Percentiles rank a stretch among this genome's conserved stretches.
Conservation (phyloP, 2,888 invertebrate species). For the Lycaena phlaeas region DNA sequence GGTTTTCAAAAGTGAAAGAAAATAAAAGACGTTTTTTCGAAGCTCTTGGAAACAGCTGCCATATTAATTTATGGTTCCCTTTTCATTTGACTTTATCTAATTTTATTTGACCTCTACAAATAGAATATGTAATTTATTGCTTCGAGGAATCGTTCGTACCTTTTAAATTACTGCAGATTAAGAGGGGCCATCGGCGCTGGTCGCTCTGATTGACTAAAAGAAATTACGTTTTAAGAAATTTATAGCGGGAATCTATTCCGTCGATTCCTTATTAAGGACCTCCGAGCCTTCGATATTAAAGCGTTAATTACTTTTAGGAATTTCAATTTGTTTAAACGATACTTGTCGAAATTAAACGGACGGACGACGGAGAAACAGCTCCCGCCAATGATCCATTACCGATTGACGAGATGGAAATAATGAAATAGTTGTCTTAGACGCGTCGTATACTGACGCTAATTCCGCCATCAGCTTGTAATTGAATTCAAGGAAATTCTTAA, state of each 20-base stretch:
- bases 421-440: too few relatives aligned
- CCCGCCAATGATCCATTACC: not conserved
- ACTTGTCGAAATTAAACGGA: not conserved
- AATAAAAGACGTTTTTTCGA: not conserved
- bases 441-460: too few relatives aligned
- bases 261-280: not conserved
- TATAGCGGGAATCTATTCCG: not conserved
- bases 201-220: not conserved
- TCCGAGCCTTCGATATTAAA: not conserved
- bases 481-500: too few relatives aligned
- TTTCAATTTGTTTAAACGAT: conserved; percentile 1
- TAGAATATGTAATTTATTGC: not conserved
- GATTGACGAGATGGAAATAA: conserved; percentile 2
- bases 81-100: not conserved
- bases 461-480: too few relatives aligned
- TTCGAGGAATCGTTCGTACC: not conserved
- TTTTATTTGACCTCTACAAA: conserved; percentile 1
- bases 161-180: not conserved
- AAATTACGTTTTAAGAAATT: conserved; percentile 3
- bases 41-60: not conserved
- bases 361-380: not conserved
- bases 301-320: conserved; percentile 4
- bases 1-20: not conserved
- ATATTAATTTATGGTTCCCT: not conserved
- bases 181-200: not conserved